A percentile compares a stretch with the other conserved stretches of the same genome.
Evolutionary conservation across 2,797 vertebrate species (phyloP).

Genomic region (Enteromius trimaculatus): DNA sequence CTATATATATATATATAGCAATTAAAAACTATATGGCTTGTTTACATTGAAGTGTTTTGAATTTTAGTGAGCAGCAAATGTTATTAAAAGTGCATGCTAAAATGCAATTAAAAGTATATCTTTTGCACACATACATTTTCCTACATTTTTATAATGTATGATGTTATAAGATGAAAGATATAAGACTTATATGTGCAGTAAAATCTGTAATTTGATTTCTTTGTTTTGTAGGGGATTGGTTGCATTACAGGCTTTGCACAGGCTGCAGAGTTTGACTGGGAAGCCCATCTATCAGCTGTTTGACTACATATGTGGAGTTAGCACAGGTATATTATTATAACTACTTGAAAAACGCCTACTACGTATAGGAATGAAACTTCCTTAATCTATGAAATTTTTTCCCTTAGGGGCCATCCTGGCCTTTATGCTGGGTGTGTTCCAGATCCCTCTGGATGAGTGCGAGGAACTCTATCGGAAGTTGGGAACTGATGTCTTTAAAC

Average conservation of each 20-base stretch:
- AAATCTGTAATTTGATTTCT: not conserved
- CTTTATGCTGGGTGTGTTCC: conserved; percentile 95
- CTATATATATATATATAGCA: not conserved
- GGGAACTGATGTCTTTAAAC: conserved; percentile 95
- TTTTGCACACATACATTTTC: not conserved
- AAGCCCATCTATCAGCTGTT: conserved; percentile 93
- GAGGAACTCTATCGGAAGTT: conserved; percentile 93
- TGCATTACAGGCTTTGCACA: conserved; percentile 90
- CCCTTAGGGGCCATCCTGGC: conserved; percentile 92
- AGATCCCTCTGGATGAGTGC: conserved; percentile 92
- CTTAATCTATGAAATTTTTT: not conserved
- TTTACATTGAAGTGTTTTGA: not conserved
- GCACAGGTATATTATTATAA: conserved; percentile 83
- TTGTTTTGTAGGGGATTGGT: conserved; percentile 85
- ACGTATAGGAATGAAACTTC: not conserved
- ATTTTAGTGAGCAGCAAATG: not conserved
- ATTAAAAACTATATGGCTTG: not conserved
- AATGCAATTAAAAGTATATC: not conserved
- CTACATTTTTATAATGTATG: not conserved
- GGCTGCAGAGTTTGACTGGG: conserved; percentile 89
- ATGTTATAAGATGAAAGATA: not conserved
- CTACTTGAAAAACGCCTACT: not conserved
- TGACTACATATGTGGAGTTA: conserved; percentile 98
- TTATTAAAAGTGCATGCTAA: not conserved
- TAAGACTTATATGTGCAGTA: not conserved